A percentile compares a stretch with the other conserved stretches of the same genome.
Evolutionary conservation across 2,113 vertebrate genomes (phyloP).

Genomic region (Leucosticte australis): DNA sequence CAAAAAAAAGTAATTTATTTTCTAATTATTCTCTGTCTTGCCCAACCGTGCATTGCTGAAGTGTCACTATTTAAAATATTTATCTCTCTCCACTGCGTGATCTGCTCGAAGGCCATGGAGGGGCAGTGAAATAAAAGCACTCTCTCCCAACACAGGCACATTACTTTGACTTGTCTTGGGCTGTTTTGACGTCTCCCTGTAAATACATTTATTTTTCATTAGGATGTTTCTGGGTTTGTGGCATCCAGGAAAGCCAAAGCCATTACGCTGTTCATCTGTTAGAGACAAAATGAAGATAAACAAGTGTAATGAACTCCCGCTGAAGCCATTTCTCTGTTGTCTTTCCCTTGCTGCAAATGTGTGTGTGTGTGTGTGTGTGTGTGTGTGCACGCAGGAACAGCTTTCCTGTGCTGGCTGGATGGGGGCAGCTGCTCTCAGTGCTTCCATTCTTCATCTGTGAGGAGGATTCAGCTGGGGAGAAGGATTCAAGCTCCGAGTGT

Average conservation of each 20-base stretch:
- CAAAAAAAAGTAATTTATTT: constrained; percentile 82
- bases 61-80: constrained; percentile 81
- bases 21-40: constrained; percentile 85
- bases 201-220: constrained; percentile 82
- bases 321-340: constrained; percentile 1
- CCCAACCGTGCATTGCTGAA: constrained; percentile 70
- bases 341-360: not conserved
- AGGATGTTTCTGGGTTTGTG: constrained; percentile 68
- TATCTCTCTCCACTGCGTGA: constrained; percentile 72
- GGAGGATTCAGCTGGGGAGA: not conserved
- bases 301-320: constrained; percentile 44
- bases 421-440: not conserved
- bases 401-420: not conserved
- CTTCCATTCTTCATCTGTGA: not conserved
- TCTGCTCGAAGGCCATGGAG: constrained; percentile 72
- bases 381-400: not conserved
- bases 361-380: not conserved
- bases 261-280: constrained; percentile 62
- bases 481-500: not conserved
- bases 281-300: constrained; percentile 56
- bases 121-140: constrained; percentile 70
- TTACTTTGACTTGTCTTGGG: constrained; percentile 73
- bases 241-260: constrained; percentile 67
- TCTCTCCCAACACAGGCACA: constrained; percentile 34
- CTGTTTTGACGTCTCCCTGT: constrained; percentile 71